Evolutionary conservation across 1,140 invertebrate genomes (phyloP).

Genomic region (Drosophila oshimai): DNA sequence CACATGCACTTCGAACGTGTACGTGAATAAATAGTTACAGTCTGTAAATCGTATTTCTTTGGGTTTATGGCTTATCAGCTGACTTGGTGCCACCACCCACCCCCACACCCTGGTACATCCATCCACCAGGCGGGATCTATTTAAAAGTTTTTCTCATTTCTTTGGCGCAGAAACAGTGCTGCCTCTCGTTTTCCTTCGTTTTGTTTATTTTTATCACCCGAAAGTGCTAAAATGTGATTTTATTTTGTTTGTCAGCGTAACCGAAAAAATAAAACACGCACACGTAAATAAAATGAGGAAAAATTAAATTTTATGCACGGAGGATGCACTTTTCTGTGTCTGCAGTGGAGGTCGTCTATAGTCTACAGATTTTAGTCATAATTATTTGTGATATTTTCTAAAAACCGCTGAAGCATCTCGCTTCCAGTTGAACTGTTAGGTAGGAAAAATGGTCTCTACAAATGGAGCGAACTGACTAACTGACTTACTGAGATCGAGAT

Average conservation of each 20-base stretch:
- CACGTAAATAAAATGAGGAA: slow-evolving; percentile 36
- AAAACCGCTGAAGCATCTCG: not conserved
- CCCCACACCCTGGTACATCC: not conserved
- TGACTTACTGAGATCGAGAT: slow-evolving; percentile 7
- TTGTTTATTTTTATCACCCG: slow-evolving; percentile 75
- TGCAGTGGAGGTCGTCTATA: slow-evolving; percentile 53
- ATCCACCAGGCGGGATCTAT: slow-evolving; percentile 13
- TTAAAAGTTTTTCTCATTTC: slow-evolving; percentile 51
- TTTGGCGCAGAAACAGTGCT: slow-evolving; percentile 37
- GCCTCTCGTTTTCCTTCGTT: slow-evolving; percentile 12
- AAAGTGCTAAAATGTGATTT: slow-evolving; percentile 64
- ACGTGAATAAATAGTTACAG: not conserved
- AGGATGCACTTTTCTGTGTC: slow-evolving; percentile 25
- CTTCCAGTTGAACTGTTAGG: not conserved
- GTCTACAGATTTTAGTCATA: not conserved
- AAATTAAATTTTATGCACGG: slow-evolving; percentile 28
- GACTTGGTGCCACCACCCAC: not conserved
- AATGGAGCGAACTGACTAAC: slow-evolving; percentile 21
- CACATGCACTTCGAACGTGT: slow-evolving; percentile 11
- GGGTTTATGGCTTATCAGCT: slow-evolving; percentile 39
- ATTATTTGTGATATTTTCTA: slow-evolving; percentile 12
- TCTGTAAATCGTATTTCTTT: not conserved
- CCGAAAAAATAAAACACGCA: slow-evolving; percentile 22
- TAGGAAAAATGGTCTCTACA: slow-evolving; percentile 10
- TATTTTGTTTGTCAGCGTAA: slow-evolving; percentile 63